Evolutionary conservation across 2,113 vertebrate species (phyloP).

Genomic region (Ptyas mucosa): DNA sequence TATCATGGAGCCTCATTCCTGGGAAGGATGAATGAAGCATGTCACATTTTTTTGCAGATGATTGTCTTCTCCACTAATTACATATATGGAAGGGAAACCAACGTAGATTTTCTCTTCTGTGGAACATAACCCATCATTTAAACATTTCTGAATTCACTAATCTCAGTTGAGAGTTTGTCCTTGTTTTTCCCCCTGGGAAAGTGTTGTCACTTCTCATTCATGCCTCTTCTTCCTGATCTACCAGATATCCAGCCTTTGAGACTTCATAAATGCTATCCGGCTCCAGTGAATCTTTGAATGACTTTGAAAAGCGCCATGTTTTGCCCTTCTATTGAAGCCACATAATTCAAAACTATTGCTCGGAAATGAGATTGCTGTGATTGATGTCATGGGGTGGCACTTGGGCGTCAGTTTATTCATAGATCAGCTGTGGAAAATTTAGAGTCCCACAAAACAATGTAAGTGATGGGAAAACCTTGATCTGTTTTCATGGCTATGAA

Average conservation of each 20-base stretch:
- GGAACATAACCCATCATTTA: constrained; percentile 15
- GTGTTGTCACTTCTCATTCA: constrained; percentile 54
- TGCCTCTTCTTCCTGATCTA: constrained; percentile 43
- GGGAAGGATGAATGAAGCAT: neutral
- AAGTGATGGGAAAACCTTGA: neutral
- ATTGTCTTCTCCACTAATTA: neutral
- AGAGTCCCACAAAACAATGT: constrained; percentile 23
- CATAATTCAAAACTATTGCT: constrained; percentile 26
- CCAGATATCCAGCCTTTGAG: constrained; percentile 42
- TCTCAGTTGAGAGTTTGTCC: constrained; percentile 15
- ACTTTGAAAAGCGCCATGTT: constrained; percentile 34
- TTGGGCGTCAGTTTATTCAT: constrained; percentile 10
- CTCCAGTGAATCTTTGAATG: constrained; percentile 32
- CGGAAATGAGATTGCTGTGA: neutral
- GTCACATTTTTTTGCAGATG: constrained; percentile 22
- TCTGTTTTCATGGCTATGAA: neutral
- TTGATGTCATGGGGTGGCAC: neutral
- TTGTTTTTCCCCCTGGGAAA: neutral
- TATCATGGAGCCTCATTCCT: neutral
- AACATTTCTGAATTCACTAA: constrained; percentile 28
- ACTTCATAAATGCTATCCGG: constrained; percentile 26
- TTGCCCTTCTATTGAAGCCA: constrained; percentile 24
- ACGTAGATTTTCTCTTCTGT: constrained; percentile 16
- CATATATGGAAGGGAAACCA: constrained; percentile 19
- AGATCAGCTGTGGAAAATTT: neutral